Percentiles rank a stretch among this genome's conserved stretches.
Conservation (phyloP, 2,797 vertebrate species). For the Centropyge bicolor region DNA sequence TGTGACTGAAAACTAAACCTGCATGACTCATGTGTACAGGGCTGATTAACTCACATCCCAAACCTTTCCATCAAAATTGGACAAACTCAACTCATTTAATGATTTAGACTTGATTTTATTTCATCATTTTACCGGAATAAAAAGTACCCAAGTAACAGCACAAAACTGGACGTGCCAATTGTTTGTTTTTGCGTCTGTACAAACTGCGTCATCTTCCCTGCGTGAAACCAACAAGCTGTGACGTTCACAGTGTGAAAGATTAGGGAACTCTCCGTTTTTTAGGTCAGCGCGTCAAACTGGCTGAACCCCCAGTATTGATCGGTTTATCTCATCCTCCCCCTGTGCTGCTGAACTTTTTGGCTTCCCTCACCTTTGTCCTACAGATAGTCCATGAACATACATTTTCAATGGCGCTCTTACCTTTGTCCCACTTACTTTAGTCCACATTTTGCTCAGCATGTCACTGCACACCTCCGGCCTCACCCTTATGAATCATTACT, state of each 20-base stretch:
- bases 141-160: background rate
- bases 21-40: background rate
- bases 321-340: constrained; percentile 16
- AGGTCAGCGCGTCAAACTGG: background rate
- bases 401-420: constrained; percentile 14
- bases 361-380: constrained; percentile 42
- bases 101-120: background rate
- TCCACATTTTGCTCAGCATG: background rate
- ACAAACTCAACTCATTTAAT: background rate
- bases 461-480: background rate
- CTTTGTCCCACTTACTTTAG: constrained; percentile 43
- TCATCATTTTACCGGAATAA: background rate
- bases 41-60: no score
- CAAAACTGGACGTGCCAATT: background rate
- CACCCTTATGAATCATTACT: background rate
- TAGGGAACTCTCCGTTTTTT: background rate
- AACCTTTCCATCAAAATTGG: background rate
- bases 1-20: no score
- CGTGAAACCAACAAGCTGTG: background rate
- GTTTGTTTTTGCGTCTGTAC: background rate
- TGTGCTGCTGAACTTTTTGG: constrained; percentile 23
- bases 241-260: constrained; percentile 3
- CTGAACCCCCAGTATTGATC: constrained; percentile 46
- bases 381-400: background rate
- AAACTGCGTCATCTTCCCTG: background rate